Conservation (phyloP, 2,888 invertebrate genomes). For the Dicyrtoma fusca region DNA sequence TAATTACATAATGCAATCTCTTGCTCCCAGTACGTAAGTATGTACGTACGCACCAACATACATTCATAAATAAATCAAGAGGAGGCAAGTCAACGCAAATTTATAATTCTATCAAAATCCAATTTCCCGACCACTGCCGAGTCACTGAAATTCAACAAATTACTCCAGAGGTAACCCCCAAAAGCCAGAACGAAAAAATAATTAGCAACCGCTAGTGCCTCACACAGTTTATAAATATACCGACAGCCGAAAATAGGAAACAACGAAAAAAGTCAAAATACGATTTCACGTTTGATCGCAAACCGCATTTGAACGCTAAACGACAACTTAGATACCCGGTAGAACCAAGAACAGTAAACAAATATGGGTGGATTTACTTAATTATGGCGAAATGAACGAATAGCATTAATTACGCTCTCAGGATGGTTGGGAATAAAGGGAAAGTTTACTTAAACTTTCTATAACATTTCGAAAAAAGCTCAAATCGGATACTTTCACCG, state of each 20-base stretch:
- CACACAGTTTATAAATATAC: no score
- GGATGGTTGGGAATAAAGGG: conserved; percentile 25
- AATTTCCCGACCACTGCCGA: neutral
- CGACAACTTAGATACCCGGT: no score
- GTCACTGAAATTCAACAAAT: neutral
- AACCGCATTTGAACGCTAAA: no score
- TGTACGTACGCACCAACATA: neutral
- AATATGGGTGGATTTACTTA: neutral
- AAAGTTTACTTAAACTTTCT: neutral
- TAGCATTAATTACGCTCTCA: conserved; percentile 7
- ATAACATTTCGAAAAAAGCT: no score
- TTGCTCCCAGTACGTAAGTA: neutral
- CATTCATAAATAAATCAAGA: neutral
- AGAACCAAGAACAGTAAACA: conserved; percentile 4
- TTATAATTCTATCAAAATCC: conserved; percentile 9
- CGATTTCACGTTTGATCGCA: no score
- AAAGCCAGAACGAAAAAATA: neutral
- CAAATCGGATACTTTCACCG: no score
- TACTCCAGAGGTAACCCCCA: conserved; percentile 1
- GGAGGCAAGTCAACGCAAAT: conserved; percentile 1
- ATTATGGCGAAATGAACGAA: neutral
- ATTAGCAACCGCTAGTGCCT: neutral
- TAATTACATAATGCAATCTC: no score
- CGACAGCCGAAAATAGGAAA: no score
- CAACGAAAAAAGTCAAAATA: no score